Percentiles rank a stretch among this genome's conserved stretches.
Conservation (phyloP, 2,113 vertebrate genomes). For the Mastomys coucha region DNA sequence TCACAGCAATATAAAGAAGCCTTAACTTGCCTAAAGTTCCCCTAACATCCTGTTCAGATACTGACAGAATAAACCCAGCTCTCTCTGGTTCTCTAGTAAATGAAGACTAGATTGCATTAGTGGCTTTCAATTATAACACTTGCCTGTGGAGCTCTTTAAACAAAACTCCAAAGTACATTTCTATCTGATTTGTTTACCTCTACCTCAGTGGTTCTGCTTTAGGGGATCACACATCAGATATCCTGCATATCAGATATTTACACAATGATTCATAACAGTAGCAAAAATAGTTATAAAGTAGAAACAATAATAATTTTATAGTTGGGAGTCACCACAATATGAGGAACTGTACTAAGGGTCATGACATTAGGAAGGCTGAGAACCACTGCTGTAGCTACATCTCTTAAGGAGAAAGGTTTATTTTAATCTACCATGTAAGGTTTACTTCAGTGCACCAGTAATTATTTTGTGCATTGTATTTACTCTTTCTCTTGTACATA, state of each 20-base stretch:
- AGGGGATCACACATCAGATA: not conserved
- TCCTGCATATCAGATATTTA: not conserved
- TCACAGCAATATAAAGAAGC: slow-evolving; percentile 49
- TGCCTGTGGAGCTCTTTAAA: slow-evolving; percentile 22
- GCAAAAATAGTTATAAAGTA: not conserved
- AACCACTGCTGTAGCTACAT: not conserved
- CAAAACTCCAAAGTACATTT: slow-evolving; percentile 8
- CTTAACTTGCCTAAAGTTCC: slow-evolving; percentile 63
- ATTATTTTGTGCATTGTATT: slow-evolving; percentile 33
- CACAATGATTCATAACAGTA: not conserved
- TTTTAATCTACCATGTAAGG: slow-evolving; percentile 27
- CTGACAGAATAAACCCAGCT: slow-evolving; percentile 51
- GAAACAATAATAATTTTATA: not conserved
- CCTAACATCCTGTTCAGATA: slow-evolving; percentile 57
- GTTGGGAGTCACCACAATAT: not conserved
- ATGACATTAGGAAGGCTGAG: not conserved
- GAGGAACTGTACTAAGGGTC: not conserved
- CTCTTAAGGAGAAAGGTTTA: slow-evolving; percentile 35
- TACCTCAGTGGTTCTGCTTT: not conserved
- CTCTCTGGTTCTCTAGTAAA: slow-evolving; percentile 54
- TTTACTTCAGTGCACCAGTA: not conserved
- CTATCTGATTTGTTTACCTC: not conserved
- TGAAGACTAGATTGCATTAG: slow-evolving; percentile 45
- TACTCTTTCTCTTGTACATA: slow-evolving; percentile 16
- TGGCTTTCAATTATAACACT: slow-evolving; percentile 41